Conservation (phyloP, 1,140 invertebrate genomes). For the Agrypnia vestita region DNA sequence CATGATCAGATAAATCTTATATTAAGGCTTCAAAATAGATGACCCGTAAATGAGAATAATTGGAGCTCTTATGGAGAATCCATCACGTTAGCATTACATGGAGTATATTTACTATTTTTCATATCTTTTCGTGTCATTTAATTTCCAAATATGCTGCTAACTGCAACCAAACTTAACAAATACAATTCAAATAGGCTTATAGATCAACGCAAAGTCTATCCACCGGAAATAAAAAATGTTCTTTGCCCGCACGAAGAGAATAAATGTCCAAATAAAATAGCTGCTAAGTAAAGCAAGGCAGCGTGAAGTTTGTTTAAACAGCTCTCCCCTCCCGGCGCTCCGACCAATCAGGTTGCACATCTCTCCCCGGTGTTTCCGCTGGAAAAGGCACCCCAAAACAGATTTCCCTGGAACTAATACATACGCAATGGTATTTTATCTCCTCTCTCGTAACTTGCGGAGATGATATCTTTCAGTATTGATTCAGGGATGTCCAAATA, state of each 20-base stretch:
- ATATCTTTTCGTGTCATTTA: too few relatives aligned
- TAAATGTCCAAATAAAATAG: background rate
- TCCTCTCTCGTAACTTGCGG: background rate
- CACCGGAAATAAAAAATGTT: too few relatives aligned
- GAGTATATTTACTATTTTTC: too few relatives aligned
- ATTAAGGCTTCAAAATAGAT: too few relatives aligned
- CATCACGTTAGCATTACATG: too few relatives aligned
- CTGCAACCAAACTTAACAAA: too few relatives aligned
- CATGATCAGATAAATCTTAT: too few relatives aligned
- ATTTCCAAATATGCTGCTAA: too few relatives aligned
- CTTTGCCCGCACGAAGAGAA: background rate
- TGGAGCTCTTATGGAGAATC: too few relatives aligned
- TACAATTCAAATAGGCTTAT: too few relatives aligned
- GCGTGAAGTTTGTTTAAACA: slow-evolving; percentile 28
- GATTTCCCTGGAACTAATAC: slow-evolving; percentile 18
- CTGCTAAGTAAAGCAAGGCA: slow-evolving; percentile 12
- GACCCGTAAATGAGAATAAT: too few relatives aligned
- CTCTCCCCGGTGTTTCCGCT: slow-evolving; percentile 15
- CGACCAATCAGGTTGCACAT: slow-evolving; percentile 25
- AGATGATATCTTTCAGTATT: slow-evolving; percentile 39
- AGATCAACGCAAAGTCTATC: too few relatives aligned
- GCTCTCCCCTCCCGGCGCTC: background rate
- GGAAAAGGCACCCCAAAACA: slow-evolving; percentile 30
- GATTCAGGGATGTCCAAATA: slow-evolving; percentile 20
- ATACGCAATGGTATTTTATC: slow-evolving; percentile 17